Evolutionary conservation across 2,797 vertebrate genomes (phyloP).

Genomic region (Hipposideros larvatus): DNA sequence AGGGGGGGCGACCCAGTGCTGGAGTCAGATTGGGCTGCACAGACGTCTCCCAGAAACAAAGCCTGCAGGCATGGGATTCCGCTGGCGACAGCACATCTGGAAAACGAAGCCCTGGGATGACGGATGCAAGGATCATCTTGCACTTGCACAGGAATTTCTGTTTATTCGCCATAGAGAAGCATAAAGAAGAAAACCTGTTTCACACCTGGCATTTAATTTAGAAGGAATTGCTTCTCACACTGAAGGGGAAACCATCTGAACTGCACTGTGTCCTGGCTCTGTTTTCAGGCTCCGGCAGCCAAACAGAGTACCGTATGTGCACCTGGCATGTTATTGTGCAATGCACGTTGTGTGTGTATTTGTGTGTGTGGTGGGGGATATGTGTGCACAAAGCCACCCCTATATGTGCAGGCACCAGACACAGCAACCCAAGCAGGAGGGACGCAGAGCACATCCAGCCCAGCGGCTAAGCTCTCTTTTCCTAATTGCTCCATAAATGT

Average conservation of each 20-base stretch:
- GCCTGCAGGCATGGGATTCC: constrained; percentile 12
- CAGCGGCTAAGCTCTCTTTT: neutral
- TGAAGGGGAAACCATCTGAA: constrained; percentile 77
- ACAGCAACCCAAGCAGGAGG: neutral
- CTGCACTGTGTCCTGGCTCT: neutral
- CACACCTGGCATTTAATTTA: constrained; percentile 85
- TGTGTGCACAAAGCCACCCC: neutral
- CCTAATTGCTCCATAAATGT: neutral
- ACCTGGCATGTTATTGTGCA: neutral
- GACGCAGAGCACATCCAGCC: neutral
- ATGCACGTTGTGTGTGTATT: accelerated
- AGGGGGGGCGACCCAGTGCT: too few species aligned
- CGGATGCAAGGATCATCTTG: constrained; percentile 83
- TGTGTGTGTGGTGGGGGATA: too few species aligned
- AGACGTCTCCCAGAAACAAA: constrained; percentile 65
- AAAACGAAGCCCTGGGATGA: constrained; percentile 76
- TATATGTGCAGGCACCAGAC: neutral
- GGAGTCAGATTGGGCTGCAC: neutral
- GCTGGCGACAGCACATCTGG: constrained; percentile 82
- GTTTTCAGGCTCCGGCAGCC: neutral
- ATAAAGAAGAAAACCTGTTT: constrained; percentile 67
- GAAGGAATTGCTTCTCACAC: constrained; percentile 63
- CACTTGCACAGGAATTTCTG: constrained; percentile 82
- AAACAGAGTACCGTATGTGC: neutral
- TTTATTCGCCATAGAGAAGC: constrained; percentile 77